Evolutionary conservation across 2,113 vertebrate species (phyloP).

Genomic region (Alligator mississippiensis): DNA sequence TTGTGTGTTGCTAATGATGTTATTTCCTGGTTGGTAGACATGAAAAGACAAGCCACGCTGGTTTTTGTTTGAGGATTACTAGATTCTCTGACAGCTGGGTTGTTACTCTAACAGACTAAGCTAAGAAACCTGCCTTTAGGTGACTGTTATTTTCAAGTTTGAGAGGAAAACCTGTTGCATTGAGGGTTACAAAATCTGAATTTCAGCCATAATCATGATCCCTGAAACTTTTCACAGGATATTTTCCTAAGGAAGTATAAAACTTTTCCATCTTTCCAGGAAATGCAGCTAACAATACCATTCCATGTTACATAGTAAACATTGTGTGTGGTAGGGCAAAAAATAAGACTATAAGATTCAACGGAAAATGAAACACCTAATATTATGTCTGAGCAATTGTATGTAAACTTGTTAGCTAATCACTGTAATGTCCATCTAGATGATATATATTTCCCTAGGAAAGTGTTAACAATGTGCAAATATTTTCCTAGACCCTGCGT

Average conservation of each 20-base stretch:
- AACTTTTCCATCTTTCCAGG: background rate
- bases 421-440: too few species aligned
- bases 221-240: too few species aligned
- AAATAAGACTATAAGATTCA: too few species aligned
- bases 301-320: background rate
- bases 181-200: background rate
- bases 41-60: background rate
- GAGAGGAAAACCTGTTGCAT: background rate
- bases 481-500: background rate
- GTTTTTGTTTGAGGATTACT: background rate
- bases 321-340: too few species aligned
- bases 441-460: background rate
- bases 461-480: background rate
- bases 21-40: background rate
- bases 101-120: background rate
- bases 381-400: too few species aligned
- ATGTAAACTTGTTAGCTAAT: too few species aligned
- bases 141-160: background rate
- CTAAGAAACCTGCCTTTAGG: background rate
- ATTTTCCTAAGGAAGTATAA: background rate
- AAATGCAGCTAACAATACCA: background rate
- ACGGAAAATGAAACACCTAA: background rate
- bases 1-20: background rate
- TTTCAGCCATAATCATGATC: background rate
- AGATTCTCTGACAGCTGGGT: background rate